Percentiles rank a stretch among this genome's conserved stretches.
These are phyloP conservation scores for Odobenus rosmarus DNA, from an alignment of 2,113 vertebrate species.

Conservation along the genomic window DNA sequence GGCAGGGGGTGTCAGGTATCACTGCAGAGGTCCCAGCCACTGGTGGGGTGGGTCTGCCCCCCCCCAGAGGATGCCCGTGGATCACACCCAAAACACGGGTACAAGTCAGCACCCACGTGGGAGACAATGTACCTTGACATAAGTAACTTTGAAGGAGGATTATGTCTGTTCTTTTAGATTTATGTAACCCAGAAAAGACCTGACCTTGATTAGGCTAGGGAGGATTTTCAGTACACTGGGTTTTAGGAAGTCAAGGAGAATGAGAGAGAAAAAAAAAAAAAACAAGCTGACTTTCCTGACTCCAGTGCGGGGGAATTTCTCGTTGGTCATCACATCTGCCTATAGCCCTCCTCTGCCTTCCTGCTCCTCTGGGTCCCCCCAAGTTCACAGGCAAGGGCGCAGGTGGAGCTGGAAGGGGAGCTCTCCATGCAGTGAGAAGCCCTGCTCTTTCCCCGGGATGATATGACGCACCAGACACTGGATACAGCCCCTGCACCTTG, in stretches of 20 bases:
- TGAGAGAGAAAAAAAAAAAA: not conserved
- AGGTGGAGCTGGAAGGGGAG: accelerated
- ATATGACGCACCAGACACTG: not conserved
- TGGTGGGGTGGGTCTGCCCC: accelerated
- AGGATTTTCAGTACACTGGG: no score
- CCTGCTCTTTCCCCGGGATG: not conserved
- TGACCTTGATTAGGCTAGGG: not conserved
- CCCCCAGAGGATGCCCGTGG: not conserved
- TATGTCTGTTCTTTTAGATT: not conserved
- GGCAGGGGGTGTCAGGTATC: no score
- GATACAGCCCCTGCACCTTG: not conserved
- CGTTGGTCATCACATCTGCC: accelerated
- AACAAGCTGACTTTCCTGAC: not conserved
- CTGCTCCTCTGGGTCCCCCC: not conserved
- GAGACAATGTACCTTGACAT: not conserved
- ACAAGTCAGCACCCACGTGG: not conserved
- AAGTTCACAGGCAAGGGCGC: not conserved
- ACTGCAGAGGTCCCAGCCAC: not conserved
- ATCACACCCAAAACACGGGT: not conserved
- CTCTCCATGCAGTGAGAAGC: not conserved
- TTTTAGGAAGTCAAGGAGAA: not conserved
- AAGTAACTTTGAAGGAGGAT: not conserved
- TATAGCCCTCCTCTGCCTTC: not conserved
- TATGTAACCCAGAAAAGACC: not conserved
- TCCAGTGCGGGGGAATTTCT: accelerated